phyloP scores from a whole-genome alignment of 2,113 vertebrate genomes.

The Urocolius indicus region DNA sequence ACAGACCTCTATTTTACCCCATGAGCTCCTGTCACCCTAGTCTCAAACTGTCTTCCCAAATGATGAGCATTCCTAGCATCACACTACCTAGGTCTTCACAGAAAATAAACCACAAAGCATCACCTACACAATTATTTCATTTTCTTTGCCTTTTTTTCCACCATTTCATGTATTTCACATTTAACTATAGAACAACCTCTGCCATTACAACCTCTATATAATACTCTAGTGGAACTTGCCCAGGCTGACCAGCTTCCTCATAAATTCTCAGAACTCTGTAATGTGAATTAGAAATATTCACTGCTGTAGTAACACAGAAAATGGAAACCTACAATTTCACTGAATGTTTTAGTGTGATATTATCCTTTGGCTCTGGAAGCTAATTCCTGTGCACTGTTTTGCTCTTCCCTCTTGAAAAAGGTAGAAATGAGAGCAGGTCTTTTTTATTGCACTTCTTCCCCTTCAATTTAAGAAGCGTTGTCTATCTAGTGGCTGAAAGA shows the following conservation, averaged over 20 bases:
- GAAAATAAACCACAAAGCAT: not conserved
- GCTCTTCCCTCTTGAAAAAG: not conserved
- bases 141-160: not conserved
- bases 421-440: not conserved
- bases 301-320: not conserved
- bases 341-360: not conserved
- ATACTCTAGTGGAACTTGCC: rapidly evolving
- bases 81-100: not conserved
- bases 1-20: not conserved
- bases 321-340: not conserved
- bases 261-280: not conserved
- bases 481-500: not conserved
- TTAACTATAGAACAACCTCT: not conserved
- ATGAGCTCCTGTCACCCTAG: not conserved
- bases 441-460: not conserved
- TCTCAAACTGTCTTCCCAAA: not conserved
- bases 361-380: not conserved
- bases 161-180: not conserved
- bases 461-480: not conserved
- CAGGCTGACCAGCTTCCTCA: rapidly evolving
- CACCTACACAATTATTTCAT: not conserved
- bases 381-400: not conserved
- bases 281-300: not conserved
- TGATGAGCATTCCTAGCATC: not conserved
- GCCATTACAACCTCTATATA: not conserved